A percentile compares a stretch with the other conserved stretches of the same genome.
phyloP scores from a whole-genome alignment of 2,888 invertebrate species.

The Protophormia terraenovae region DNA sequence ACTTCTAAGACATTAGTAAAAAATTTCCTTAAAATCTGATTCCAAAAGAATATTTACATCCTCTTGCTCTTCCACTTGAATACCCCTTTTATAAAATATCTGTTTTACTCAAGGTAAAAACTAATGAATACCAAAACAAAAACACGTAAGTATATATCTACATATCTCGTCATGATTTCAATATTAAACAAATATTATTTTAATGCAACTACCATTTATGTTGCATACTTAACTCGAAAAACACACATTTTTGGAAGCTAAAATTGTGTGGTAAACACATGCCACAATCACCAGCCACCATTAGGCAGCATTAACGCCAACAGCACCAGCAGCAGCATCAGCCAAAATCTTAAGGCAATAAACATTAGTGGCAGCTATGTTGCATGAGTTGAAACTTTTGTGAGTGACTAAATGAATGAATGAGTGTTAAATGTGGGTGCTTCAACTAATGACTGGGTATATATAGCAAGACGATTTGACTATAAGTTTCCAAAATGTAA shows the following conservation, averaged over 20 bases:
- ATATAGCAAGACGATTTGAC: neutral
- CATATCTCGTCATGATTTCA: conserved; percentile 61
- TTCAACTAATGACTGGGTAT: conserved; percentile 42
- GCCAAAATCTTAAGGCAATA: conserved; percentile 23
- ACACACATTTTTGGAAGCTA: conserved; percentile 31
- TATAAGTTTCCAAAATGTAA: conserved; percentile 9
- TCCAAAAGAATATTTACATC: neutral
- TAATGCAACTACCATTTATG: conserved; percentile 59
- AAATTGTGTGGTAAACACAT: conserved; percentile 55
- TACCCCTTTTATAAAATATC: neutral
- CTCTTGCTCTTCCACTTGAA: neutral
- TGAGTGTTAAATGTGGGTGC: conserved; percentile 54
- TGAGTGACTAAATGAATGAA: neutral
- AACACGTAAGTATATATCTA: too few species aligned
- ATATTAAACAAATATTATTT: conserved; percentile 64
- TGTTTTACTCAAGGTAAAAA: conserved; percentile 24
- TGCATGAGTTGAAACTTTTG: conserved; percentile 19
- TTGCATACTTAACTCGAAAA: conserved; percentile 11
- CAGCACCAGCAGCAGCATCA: too few species aligned
- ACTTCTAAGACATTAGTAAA: too few species aligned
- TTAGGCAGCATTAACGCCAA: too few species aligned
- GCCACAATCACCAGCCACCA: conserved; percentile 41
- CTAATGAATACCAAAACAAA: conserved; percentile 22
- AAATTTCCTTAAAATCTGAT: too few species aligned
- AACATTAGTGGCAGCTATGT: conserved; percentile 8